Evolutionary conservation across 2,888 invertebrate species (phyloP).

Genomic region (Acronicta leporina): DNA sequence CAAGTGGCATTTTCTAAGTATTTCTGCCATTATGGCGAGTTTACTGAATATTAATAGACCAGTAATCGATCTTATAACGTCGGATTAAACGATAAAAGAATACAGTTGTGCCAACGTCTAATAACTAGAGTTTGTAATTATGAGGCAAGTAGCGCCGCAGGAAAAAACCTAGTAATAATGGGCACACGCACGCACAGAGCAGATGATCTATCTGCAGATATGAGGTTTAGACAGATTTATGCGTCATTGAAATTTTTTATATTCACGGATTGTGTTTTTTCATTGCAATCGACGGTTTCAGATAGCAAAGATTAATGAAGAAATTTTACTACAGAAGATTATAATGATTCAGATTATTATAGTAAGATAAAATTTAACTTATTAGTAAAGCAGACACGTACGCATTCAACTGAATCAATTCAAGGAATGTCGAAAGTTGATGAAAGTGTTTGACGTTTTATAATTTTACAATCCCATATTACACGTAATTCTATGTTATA

Average conservation of each 20-base stretch:
- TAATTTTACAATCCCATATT: conserved; percentile 35
- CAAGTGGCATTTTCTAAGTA: conserved; percentile 57
- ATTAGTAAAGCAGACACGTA: conserved; percentile 30
- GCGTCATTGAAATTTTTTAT: conserved; percentile 43
- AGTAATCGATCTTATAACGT: conserved; percentile 62
- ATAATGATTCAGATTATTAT: conserved; percentile 16
- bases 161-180: conserved; percentile 71
- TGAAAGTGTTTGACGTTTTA: conserved; percentile 27
- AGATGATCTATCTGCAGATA: conserved; percentile 69
- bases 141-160: conserved; percentile 67
- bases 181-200: conserved; percentile 65
- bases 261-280: conserved; percentile 31
- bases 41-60: conserved; percentile 63
- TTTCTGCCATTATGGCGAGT: conserved; percentile 57
- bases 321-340: conserved; percentile 22
- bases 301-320: conserved; percentile 24
- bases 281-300: conserved; percentile 22
- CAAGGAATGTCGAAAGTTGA: conserved; percentile 40
- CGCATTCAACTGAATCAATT: conserved; percentile 11
- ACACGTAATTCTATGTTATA: conserved; percentile 35
- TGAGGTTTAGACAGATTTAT: conserved; percentile 64
- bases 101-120: conserved; percentile 58
- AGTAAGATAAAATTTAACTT: conserved; percentile 17
- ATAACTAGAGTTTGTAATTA: conserved; percentile 71
- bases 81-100: conserved; percentile 59